These are phyloP conservation scores for Leucoptera coffeella DNA, from an alignment of 2,888 invertebrate genomes.

Conservation along the genomic window DNA sequence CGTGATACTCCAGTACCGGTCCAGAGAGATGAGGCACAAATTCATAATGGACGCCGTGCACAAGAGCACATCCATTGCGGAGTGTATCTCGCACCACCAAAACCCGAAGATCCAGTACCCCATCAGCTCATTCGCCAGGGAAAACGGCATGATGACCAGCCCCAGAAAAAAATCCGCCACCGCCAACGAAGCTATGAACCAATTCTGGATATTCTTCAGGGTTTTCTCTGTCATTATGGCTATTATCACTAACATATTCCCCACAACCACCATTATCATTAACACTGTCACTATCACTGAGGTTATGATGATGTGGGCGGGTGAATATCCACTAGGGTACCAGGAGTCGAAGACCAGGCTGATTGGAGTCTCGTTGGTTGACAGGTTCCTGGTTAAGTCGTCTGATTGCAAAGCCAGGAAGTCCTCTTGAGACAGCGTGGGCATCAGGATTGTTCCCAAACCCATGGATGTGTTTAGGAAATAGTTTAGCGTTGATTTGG, in stretches of 20 bases:
- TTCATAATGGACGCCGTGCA: constrained; percentile 97
- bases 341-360: constrained; percentile 54
- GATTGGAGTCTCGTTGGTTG: constrained; percentile 41
- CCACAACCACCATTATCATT: constrained; percentile 93
- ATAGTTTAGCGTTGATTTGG: no score
- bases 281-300: constrained; percentile 86
- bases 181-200: constrained; percentile 95
- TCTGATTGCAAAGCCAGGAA: constrained; percentile 52
- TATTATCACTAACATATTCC: constrained; percentile 94
- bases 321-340: constrained; percentile 89
- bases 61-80: constrained; percentile 91
- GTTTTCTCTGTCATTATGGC: constrained; percentile 95
- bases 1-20: constrained; percentile 96
- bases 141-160: constrained; percentile 94
- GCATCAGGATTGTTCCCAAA: no score
- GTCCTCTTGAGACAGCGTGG: constrained; percentile 53
- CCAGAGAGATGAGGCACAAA: constrained; percentile 91
- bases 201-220: constrained; percentile 92
- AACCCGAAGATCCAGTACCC: constrained; percentile 97
- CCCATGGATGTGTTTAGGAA: no score
- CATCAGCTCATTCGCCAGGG: constrained; percentile 93
- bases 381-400: constrained; percentile 40
- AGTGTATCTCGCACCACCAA: constrained; percentile 95
- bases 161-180: constrained; percentile 95
- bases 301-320: constrained; percentile 83